Conservation (phyloP, 2,888 invertebrate genomes). For the Cephus pulcher region DNA sequence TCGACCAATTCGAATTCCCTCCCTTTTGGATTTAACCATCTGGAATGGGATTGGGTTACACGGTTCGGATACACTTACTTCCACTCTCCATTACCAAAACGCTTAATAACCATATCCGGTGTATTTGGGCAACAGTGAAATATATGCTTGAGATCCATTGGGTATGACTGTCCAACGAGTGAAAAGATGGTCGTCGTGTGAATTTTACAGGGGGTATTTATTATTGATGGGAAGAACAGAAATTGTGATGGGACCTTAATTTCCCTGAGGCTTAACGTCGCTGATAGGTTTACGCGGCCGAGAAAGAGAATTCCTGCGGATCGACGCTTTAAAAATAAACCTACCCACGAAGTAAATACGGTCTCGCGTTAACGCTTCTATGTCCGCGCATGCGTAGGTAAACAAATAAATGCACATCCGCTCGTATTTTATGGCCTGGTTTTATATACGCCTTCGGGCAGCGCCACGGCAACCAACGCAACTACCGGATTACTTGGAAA, state of each 20-base stretch:
- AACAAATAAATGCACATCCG: conserved; percentile 9
- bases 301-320: background rate
- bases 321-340: conserved; percentile 1
- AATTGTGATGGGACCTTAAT: background rate
- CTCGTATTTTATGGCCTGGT: background rate
- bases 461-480: background rate
- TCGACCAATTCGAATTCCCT: background rate
- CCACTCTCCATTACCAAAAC: background rate
- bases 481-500: conserved; percentile 1
- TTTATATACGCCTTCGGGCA: background rate
- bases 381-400: conserved; percentile 6
- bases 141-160: background rate
- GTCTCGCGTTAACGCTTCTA: background rate
- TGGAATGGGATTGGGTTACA: background rate
- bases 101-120: background rate
- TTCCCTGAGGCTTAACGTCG: background rate
- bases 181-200: background rate
- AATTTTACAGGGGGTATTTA: background rate
- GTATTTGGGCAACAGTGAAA: background rate
- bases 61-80: background rate
- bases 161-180: background rate
- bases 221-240: background rate
- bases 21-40: background rate
- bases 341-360: background rate
- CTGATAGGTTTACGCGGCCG: background rate